phyloP scores from a whole-genome alignment of 2,888 invertebrate species.

The Eristalinus sepulchralis region DNA sequence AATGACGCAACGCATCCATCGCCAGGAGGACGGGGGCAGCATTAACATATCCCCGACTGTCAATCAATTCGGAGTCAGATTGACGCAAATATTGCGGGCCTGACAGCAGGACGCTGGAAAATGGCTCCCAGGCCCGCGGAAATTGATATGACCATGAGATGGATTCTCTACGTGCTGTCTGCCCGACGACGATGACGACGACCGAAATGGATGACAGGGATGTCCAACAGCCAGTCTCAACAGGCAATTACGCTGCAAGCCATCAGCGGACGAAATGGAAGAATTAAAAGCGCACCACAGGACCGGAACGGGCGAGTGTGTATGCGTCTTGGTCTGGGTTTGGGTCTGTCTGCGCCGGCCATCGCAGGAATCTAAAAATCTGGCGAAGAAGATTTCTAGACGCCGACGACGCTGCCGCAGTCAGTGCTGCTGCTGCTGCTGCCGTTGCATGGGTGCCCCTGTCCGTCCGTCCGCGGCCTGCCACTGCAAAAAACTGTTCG shows the following conservation, averaged over 20 bases:
- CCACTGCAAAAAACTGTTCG: conserved; percentile 45
- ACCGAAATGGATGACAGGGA: conserved; percentile 66
- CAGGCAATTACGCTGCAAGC: conserved; percentile 68
- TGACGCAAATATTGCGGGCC: conserved; percentile 61
- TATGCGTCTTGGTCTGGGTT: neutral
- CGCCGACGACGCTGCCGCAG: neutral
- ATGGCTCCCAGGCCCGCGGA: conserved; percentile 23
- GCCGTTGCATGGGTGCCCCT: conserved; percentile 25
- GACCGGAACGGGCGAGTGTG: neutral
- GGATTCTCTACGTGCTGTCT: conserved; percentile 31
- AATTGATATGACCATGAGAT: conserved; percentile 50
- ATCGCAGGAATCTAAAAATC: conserved; percentile 43
- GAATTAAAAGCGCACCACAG: conserved; percentile 45
- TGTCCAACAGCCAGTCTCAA: conserved; percentile 67
- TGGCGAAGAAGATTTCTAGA: conserved; percentile 33
- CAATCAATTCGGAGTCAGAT: conserved; percentile 58
- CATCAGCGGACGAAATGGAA: conserved; percentile 52
- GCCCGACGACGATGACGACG: conserved; percentile 17
- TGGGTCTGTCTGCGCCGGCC: conserved; percentile 21
- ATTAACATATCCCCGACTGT: conserved; percentile 65
- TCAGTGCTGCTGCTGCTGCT: conserved; percentile 2
- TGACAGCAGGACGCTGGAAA: conserved; percentile 42
- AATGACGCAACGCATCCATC: conserved; percentile 58
- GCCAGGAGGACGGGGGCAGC: conserved; percentile 16
- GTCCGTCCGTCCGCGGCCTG: neutral